Conservation (phyloP, 2,888 invertebrate genomes). For the Stenichneumon culpator region DNA sequence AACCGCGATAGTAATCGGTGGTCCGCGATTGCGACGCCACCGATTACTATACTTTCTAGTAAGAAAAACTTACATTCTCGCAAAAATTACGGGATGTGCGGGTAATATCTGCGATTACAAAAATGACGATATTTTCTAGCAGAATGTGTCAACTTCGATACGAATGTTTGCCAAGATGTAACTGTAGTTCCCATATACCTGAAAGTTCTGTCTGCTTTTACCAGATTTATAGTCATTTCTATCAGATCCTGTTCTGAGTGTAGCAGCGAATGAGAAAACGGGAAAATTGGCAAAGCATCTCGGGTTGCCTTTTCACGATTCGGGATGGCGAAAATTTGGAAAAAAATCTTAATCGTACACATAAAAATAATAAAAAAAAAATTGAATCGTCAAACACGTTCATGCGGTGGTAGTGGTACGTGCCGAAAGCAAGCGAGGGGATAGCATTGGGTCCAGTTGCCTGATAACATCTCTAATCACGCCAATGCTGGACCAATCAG, state of each 20-base stretch:
- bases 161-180: too few relatives aligned
- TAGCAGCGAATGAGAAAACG: background rate
- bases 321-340: background rate
- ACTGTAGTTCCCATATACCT: too few relatives aligned
- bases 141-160: background rate
- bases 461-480: constrained; percentile 85
- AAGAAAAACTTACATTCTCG: too few relatives aligned
- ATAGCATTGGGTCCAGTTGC: constrained; percentile 73
- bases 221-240: too few relatives aligned
- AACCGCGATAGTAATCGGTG: too few relatives aligned
- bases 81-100: too few relatives aligned
- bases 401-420: constrained; percentile 73
- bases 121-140: background rate
- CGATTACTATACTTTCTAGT: too few relatives aligned
- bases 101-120: too few relatives aligned
- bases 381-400: constrained; percentile 71
- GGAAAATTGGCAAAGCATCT: background rate
- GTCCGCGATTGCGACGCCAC: too few relatives aligned
- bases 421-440: constrained; percentile 68
- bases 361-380: constrained; percentile 66
- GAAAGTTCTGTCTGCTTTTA: background rate
- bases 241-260: background rate
- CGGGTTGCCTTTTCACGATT: background rate
- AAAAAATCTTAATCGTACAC: constrained; percentile 13
- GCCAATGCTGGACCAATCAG: constrained; percentile 85